These are phyloP conservation scores for Nephrotoma flavescens DNA, from an alignment of 2,888 invertebrate species.

Conservation along the genomic window DNA sequence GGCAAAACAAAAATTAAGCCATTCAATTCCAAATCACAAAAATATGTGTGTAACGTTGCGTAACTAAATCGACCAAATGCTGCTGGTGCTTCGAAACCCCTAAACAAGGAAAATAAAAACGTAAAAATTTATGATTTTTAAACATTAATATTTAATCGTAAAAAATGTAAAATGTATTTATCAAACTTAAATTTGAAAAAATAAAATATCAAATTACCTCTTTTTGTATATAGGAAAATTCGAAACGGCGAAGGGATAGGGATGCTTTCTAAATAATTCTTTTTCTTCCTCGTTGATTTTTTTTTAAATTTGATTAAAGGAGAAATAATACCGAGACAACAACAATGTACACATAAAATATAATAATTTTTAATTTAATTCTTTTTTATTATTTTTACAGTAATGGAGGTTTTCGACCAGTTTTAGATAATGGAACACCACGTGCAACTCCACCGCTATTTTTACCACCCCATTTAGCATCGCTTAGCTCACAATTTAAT, in stretches of 20 bases:
- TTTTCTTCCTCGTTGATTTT: not conserved
- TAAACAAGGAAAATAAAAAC: not conserved
- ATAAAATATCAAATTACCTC: not conserved
- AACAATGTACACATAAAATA: not conserved
- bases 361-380: not conserved
- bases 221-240: not conserved
- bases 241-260: not conserved
- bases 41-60: not conserved
- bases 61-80: not conserved
- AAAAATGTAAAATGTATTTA: not conserved
- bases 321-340: not conserved
- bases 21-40: not conserved
- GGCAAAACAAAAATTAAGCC: not conserved
- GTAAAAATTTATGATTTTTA: not conserved
- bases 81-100: not conserved
- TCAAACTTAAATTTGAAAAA: not conserved
- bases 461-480: constrained; percentile 66
- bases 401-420: constrained; percentile 42
- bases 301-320: not conserved
- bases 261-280: not conserved
- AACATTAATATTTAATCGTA: not conserved
- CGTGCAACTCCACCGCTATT: constrained; percentile 57
- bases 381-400: constrained; percentile 29
- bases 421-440: constrained; percentile 38
- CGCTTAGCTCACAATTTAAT: constrained; percentile 55